Evolutionary conservation across 2,113 vertebrate species (phyloP).

Genomic region (Crotalus horridus): DNA sequence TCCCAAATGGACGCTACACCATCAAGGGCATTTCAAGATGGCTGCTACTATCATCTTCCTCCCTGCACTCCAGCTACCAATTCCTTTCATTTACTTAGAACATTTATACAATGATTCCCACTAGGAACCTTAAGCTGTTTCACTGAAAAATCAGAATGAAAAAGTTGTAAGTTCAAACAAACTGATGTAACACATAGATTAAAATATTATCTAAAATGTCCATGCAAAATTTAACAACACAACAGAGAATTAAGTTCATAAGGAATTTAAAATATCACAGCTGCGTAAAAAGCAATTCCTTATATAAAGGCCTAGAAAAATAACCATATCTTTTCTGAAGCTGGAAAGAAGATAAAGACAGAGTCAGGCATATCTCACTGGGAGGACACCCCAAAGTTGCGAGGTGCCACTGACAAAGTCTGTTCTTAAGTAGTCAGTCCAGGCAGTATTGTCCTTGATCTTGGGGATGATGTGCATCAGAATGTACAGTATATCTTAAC

Average conservation of each 20-base stretch:
- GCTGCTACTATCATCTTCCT: background rate
- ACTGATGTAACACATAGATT: background rate
- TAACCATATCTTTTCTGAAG: background rate
- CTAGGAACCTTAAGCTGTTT: background rate
- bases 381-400: background rate
- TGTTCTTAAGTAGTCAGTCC: background rate
- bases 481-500: background rate
- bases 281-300: background rate
- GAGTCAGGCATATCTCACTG: background rate
- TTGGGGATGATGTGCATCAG: background rate
- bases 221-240: background rate
- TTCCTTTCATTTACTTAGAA: background rate
- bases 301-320: background rate
- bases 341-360: background rate
- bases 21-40: background rate
- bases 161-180: background rate
- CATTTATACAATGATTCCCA: background rate
- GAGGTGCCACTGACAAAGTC: background rate
- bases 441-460: background rate
- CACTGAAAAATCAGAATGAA: background rate
- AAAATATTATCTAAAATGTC: background rate
- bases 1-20: background rate
- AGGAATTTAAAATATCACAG: background rate
- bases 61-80: background rate
- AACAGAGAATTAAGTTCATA: background rate